Evolutionary conservation across 2,888 invertebrate genomes (phyloP), one percentile per base, ranked within the genome.

Genomic region (Himalopsyche tibetana): DNA sequence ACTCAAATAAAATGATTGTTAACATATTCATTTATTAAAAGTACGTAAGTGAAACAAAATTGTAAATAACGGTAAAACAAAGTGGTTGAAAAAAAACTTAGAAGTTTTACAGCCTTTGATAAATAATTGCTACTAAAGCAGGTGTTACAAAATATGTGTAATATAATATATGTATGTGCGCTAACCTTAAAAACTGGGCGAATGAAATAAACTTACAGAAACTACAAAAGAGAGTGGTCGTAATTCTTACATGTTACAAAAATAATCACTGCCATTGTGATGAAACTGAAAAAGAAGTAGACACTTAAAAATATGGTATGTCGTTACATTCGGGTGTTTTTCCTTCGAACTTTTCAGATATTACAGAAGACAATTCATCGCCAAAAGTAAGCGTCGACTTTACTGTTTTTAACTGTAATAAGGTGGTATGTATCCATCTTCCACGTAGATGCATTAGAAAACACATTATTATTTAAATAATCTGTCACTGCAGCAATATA

Each of bases 241-340:
- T 63, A 19, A 9, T 63, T 19, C 19, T 28, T 63, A 63, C 63
- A 63, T 63, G 19, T 63, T 19, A 19, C 63, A 63, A 63, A 63
- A 63, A 63, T 28, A 63, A 63, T 63, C 63, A 28, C 28, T 28
- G 19, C 28, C 63, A 63, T 19, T 63, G 63, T 63, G 19, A 63
- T 63, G 63, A 63, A 63, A 63, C 63, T 19, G 63, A 63, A 63
- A 63, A 63, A 63, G 63, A 19, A 19, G 63, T 19, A 63, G 63
- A 63, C 63, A 63, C 19, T 63, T 63, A 63, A 63, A 51, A 63
- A 63, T 28, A 63, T 28, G 63, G 63, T 63, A 28, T 19, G 63
- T n/a, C 56, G 56, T 63, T 19, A 63, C 63, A 19, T 63, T 63
- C 28, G 19, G 63, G 19, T 63, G 63, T 63, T 63, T 63, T 56